phyloP scores from a whole-genome alignment of 2,888 invertebrate species.

The Eristalis tenax region DNA sequence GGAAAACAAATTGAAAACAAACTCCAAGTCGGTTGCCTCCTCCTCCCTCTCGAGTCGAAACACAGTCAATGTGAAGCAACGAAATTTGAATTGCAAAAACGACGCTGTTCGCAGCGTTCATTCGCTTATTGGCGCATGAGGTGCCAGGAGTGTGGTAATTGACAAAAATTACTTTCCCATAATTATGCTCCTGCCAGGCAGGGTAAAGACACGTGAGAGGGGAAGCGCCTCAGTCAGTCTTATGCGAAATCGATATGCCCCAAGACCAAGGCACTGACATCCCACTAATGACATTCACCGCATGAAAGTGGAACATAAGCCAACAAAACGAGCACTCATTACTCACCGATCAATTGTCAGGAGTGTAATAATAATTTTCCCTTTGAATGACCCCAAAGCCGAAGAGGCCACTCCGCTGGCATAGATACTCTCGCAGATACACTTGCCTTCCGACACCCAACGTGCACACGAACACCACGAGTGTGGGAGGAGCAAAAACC shows the following conservation, averaged over 20 bases:
- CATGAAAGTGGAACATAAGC: slow-evolving; percentile 40
- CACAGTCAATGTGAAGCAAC: not conserved
- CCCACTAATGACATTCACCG: slow-evolving; percentile 20
- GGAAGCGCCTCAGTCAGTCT: not conserved
- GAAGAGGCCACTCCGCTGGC: slow-evolving; percentile 19
- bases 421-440: slow-evolving; percentile 42
- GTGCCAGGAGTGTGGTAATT: slow-evolving; percentile 10
- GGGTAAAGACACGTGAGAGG: not conserved
- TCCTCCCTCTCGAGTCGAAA: not conserved
- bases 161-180: slow-evolving; percentile 5
- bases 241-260: slow-evolving; percentile 3
- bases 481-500: slow-evolving; percentile 63
- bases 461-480: not conserved
- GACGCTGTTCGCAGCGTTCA: not conserved
- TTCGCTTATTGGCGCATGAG: not conserved
- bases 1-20: not conserved
- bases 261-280: not conserved
- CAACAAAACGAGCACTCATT: slow-evolving; percentile 54
- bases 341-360: slow-evolving; percentile 66
- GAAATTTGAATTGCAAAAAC: not conserved
- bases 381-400: slow-evolving; percentile 49
- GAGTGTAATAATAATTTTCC: slow-evolving; percentile 64
- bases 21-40: not conserved
- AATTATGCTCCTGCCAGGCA: not conserved
- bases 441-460: slow-evolving; percentile 45